Percentiles rank a stretch among this genome's conserved stretches.
Evolutionary conservation across 2,113 vertebrate species (phyloP).

Genomic region (Cyprinus carpio): DNA sequence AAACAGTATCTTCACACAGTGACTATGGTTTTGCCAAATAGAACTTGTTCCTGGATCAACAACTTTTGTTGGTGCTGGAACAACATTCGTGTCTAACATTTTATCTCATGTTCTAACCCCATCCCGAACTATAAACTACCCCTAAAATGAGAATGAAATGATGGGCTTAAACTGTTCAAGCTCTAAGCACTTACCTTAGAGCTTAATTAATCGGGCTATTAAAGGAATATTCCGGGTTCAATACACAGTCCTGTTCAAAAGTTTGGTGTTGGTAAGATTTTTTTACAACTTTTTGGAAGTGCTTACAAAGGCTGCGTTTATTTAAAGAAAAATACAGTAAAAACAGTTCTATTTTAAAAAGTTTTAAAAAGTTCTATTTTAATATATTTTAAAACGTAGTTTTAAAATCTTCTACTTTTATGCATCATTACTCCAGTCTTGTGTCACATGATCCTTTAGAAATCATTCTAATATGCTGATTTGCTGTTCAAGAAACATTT

Average conservation of each 20-base stretch:
- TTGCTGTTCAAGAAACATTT: too few relatives aligned
- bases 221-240: neutral
- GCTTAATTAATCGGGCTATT: too few relatives aligned
- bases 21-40: slow-evolving; percentile 20
- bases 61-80: slow-evolving; percentile 26
- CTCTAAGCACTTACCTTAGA: neutral
- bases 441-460: too few relatives aligned
- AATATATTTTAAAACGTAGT: too few relatives aligned
- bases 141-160: neutral
- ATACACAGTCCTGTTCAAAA: neutral
- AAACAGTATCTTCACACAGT: slow-evolving; percentile 28
- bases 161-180: neutral
- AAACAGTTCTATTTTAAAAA: too few relatives aligned
- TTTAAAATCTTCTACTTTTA: too few relatives aligned
- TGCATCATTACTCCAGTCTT: too few relatives aligned
- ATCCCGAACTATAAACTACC: neutral
- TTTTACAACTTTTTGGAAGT: too few relatives aligned
- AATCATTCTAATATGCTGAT: too few relatives aligned
- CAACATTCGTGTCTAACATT: neutral
- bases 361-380: too few relatives aligned
- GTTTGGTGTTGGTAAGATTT: neutral
- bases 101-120: neutral
- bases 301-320: too few relatives aligned
- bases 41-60: slow-evolving; percentile 20
- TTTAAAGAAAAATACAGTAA: too few relatives aligned